phyloP scores from a whole-genome alignment of 23 tunicate genomes.

The Diplosoma virens region DNA sequence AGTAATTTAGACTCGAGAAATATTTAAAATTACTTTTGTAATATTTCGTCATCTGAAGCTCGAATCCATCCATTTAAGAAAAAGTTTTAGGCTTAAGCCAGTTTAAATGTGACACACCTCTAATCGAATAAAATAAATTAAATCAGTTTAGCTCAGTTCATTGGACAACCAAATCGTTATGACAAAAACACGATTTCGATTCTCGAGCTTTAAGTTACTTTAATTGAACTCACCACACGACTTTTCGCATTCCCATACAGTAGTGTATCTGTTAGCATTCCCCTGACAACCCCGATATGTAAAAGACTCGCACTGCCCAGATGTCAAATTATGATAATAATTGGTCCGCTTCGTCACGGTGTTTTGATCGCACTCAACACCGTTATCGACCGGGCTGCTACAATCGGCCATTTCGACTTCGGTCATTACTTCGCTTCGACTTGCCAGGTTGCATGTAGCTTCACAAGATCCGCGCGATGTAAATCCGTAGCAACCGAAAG shows the following conservation, averaged over 20 bases:
- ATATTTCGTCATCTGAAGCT: no score
- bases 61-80: no score
- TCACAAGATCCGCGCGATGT: background rate
- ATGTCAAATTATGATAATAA: background rate
- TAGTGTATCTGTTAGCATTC: background rate
- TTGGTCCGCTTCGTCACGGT: background rate
- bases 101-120: no score
- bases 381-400: background rate
- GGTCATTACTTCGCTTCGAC: background rate
- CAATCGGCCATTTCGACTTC: no score
- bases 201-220: background rate
- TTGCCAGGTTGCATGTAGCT: background rate
- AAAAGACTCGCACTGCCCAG: background rate
- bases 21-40: no score
- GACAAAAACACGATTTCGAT: no score
- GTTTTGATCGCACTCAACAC: background rate
- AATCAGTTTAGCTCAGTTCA: no score
- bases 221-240: constrained; percentile 1
- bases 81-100: no score
- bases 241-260: constrained; percentile 2
- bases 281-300: background rate
- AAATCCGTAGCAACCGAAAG: constrained; percentile 17
- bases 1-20: no score
- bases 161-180: no score
- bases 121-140: no score